A percentile compares a stretch with the other conserved stretches of the same genome.
These are phyloP conservation scores for Otis tarda DNA, from an alignment of 2,113 vertebrate species.

Conservation along the genomic window DNA sequence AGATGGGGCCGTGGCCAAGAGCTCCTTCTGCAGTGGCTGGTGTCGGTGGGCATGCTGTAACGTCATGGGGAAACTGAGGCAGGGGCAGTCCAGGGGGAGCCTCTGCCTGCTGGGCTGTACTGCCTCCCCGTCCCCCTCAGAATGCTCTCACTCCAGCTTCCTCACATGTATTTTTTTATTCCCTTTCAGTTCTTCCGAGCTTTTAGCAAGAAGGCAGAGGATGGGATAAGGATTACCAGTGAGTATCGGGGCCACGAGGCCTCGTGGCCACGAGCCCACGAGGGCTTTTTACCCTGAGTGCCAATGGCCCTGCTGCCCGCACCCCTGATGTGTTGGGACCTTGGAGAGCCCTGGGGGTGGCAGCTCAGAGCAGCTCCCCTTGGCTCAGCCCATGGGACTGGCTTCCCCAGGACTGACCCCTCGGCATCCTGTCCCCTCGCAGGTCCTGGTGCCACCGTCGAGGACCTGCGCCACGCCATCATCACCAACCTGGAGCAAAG, in stretches of 20 bases:
- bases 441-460: slow-evolving; percentile 54
- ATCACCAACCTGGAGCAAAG: slow-evolving; percentile 82
- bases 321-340: rapidly evolving
- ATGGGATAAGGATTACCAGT: slow-evolving; percentile 76
- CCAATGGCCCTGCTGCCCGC: rapidly evolving
- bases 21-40: not conserved
- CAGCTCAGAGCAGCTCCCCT: not conserved
- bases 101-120: not conserved
- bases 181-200: slow-evolving; percentile 86
- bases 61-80: not conserved
- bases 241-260: slow-evolving; percentile 10
- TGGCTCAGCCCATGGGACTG: rapidly evolving
- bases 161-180: not conserved
- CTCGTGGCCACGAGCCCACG: no score
- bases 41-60: not conserved
- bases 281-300: not conserved
- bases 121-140: not conserved
- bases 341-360: not conserved
- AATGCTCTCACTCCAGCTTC: not conserved
- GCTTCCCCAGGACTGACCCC: not conserved
- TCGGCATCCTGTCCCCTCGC: not conserved
- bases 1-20: rapidly evolving
- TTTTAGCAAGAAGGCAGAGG: slow-evolving; percentile 72
- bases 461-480: slow-evolving; percentile 75
- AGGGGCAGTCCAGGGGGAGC: not conserved